A percentile compares a stretch with the other conserved stretches of the same genome.
Evolutionary conservation across 2,888 invertebrate species (phyloP).

Genomic region (Xestia c-nigrum): DNA sequence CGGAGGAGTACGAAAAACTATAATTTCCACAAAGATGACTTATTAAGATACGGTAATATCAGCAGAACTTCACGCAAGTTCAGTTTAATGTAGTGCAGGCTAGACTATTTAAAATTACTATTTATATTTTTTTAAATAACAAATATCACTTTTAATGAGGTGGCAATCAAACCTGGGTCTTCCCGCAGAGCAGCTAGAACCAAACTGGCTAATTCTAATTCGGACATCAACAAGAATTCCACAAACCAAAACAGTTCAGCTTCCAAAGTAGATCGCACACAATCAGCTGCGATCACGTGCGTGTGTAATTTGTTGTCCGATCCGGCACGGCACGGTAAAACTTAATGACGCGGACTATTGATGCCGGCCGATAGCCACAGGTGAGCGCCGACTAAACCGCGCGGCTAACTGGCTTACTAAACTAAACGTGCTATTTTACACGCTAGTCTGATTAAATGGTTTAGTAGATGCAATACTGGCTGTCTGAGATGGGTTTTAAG

Average conservation of each 20-base stretch:
- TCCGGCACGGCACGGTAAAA: conserved; percentile 26
- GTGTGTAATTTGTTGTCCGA: conserved; percentile 28
- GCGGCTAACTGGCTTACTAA: conserved; percentile 9
- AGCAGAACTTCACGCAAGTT: not conserved
- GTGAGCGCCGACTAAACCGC: conserved; percentile 22
- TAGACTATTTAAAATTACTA: not conserved
- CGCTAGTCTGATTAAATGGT: not conserved
- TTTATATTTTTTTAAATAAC: not conserved
- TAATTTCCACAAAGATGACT: too few relatives aligned
- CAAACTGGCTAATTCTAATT: not conserved
- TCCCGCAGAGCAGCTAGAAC: not conserved
- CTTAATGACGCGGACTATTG: conserved; percentile 41
- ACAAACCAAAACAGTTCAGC: conserved; percentile 6
- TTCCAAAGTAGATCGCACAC: conserved; percentile 1
- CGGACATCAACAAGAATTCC: not conserved
- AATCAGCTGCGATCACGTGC: conserved; percentile 21
- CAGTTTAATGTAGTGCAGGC: not conserved
- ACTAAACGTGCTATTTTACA: conserved; percentile 3
- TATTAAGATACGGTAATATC: not conserved
- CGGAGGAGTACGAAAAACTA: too few relatives aligned
- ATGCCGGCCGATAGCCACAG: conserved; percentile 33
- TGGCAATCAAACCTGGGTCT: not conserved
- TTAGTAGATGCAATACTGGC: not conserved
- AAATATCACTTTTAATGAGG: not conserved
- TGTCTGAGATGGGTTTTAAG: not conserved